These are phyloP conservation scores for Ceramica pisi DNA, from an alignment of 2,888 invertebrate genomes.

Conservation along the genomic window DNA sequence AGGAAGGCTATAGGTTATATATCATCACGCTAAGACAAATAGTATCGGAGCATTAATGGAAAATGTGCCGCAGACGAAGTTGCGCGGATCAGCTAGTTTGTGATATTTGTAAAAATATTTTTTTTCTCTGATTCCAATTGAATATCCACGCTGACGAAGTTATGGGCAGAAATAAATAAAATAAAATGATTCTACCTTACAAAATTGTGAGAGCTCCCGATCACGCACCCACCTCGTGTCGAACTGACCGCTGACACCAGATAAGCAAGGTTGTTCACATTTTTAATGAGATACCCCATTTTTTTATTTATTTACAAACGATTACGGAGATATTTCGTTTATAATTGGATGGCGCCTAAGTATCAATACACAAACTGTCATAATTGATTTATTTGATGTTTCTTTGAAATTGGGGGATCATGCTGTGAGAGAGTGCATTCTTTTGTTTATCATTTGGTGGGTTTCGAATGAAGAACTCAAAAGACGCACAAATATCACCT, in stretches of 20 bases:
- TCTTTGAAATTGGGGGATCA: background rate
- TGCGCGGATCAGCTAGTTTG: too few relatives aligned
- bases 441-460: too few relatives aligned
- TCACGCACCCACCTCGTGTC: slow-evolving; percentile 38
- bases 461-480: too few relatives aligned
- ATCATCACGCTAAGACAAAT: too few relatives aligned
- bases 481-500: too few relatives aligned
- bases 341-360: slow-evolving; percentile 45
- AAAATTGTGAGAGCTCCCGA: slow-evolving; percentile 1
- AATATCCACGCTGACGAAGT: too few relatives aligned
- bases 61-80: too few relatives aligned
- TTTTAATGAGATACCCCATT: slow-evolving; percentile 63
- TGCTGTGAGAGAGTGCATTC: background rate
- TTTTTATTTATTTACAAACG: slow-evolving; percentile 57
- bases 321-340: slow-evolving; percentile 37
- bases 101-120: too few relatives aligned
- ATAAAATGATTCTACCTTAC: background rate
- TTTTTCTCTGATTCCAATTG: too few relatives aligned
- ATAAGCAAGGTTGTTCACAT: slow-evolving; percentile 62
- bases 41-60: too few relatives aligned
- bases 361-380: background rate
- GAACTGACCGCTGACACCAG: slow-evolving; percentile 58
- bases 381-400: slow-evolving; percentile 13
- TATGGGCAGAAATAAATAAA: too few relatives aligned
- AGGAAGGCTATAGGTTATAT: too few relatives aligned